phyloP scores from a whole-genome alignment of 1,140 invertebrate genomes.

The Microvelia longipes region DNA sequence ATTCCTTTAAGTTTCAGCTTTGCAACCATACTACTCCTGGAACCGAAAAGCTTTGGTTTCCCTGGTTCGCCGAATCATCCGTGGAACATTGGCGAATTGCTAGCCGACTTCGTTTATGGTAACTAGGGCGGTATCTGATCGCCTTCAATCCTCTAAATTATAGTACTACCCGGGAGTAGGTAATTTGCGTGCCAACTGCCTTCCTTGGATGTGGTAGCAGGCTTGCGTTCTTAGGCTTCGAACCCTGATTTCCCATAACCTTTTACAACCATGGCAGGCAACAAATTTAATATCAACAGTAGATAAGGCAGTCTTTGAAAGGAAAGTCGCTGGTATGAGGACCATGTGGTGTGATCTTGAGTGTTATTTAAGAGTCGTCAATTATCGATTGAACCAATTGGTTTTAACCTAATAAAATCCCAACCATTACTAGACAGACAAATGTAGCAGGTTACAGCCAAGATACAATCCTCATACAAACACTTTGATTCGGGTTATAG shows the following conservation, averaged over 20 bases:
- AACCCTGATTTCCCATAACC: constrained; percentile 55
- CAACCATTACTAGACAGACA: constrained; percentile 43
- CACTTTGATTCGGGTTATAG: too few relatives aligned
- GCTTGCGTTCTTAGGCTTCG: constrained; percentile 58
- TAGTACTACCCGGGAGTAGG: constrained; percentile 47
- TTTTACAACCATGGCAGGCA: constrained; percentile 64
- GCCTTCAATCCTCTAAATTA: constrained; percentile 53
- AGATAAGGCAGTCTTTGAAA: constrained; percentile 80
- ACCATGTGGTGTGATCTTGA: constrained; percentile 56
- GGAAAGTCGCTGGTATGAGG: constrained; percentile 53
- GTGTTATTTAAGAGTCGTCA: constrained; percentile 66
- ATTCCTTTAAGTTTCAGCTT: too few relatives aligned
- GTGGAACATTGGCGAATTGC: constrained; percentile 43
- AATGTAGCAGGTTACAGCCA: too few relatives aligned
- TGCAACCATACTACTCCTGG: constrained; percentile 76
- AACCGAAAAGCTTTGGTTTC: constrained; percentile 70
- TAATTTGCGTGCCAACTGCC: too few relatives aligned
- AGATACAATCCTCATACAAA: too few relatives aligned
- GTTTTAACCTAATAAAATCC: constrained; percentile 58
- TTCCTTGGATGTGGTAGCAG: constrained; percentile 82
- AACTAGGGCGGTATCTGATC: too few relatives aligned
- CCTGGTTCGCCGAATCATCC: constrained; percentile 41
- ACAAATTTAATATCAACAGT: constrained; percentile 62
- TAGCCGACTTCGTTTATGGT: constrained; percentile 73
- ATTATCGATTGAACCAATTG: constrained; percentile 34